Conservation (phyloP, 2,113 vertebrate species). For the Anser cygnoides region DNA sequence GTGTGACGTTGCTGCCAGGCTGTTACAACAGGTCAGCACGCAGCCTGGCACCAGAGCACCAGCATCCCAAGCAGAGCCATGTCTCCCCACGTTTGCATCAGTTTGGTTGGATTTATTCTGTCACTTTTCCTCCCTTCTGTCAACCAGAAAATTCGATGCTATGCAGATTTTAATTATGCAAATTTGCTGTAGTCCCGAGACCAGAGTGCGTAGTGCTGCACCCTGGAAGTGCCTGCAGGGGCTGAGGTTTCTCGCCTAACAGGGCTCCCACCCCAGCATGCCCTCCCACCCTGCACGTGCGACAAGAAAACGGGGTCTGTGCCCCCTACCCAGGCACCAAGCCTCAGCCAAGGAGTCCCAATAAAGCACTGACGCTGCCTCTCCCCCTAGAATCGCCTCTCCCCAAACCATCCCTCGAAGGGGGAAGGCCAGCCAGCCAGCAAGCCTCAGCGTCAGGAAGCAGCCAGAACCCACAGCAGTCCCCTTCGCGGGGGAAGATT, state of each 20-base stretch:
- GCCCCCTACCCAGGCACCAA: no score
- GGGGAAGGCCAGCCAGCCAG: background rate
- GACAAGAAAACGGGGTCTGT: rapidly evolving
- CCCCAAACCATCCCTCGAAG: background rate
- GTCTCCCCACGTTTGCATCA: background rate
- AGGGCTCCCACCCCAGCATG: background rate
- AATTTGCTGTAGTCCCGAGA: background rate
- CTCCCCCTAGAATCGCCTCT: background rate
- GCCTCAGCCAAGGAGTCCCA: no score
- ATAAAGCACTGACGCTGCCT: rapidly evolving
- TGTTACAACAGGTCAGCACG: background rate
- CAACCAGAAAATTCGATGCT: background rate
- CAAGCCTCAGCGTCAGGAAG: rapidly evolving
- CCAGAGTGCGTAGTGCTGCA: background rate
- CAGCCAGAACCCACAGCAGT: background rate
- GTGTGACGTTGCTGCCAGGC: background rate
- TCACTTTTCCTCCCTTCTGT: background rate
- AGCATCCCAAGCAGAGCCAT: background rate
- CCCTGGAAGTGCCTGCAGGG: background rate
- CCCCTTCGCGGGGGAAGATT: rapidly evolving
- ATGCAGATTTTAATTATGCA: background rate
- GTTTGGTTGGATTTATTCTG: background rate
- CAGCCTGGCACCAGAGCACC: background rate
- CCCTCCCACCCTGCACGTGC: background rate
- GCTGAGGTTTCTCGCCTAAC: background rate